These are phyloP conservation scores for Pyrocoelia pectoralis DNA, from an alignment of 2,888 invertebrate genomes.

Conservation along the genomic window DNA sequence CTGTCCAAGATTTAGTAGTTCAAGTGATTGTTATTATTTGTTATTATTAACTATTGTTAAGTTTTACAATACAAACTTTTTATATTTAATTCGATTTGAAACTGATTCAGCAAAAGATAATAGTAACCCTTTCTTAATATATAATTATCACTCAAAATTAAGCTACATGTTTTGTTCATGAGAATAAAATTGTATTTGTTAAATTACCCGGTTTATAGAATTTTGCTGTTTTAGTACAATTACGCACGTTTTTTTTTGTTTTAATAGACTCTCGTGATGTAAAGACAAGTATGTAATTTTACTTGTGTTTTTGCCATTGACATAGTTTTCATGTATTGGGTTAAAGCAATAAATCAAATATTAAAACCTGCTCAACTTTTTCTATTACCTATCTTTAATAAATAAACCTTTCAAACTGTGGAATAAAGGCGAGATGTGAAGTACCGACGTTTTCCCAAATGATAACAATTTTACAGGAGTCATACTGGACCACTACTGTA, in stretches of 20 bases:
- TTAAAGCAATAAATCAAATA: conserved; percentile 35
- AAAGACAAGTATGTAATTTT: conserved; percentile 30
- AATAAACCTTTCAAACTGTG: too few relatives aligned
- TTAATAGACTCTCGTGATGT: conserved; percentile 22
- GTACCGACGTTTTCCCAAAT: too few relatives aligned
- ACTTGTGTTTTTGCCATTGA: conserved; percentile 30
- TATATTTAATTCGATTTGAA: conserved; percentile 22
- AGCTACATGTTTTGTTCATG: background rate
- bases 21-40: conserved; percentile 35
- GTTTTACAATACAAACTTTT: conserved; percentile 33
- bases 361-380: background rate
- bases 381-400: too few relatives aligned
- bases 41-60: conserved; percentile 36
- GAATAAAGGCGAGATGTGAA: too few relatives aligned
- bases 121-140: background rate
- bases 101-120: conserved; percentile 19
- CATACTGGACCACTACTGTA: too few relatives aligned
- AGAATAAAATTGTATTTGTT: conserved; percentile 1
- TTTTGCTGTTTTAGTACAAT: conserved; percentile 23
- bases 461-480: too few relatives aligned
- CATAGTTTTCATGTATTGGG: conserved; percentile 36
- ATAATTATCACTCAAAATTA: background rate
- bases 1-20: conserved; percentile 35
- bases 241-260: conserved; percentile 19
- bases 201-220: background rate